Evolutionary conservation across 2,113 vertebrate species (phyloP).

Genomic region (Tauraco erythrolophus): DNA sequence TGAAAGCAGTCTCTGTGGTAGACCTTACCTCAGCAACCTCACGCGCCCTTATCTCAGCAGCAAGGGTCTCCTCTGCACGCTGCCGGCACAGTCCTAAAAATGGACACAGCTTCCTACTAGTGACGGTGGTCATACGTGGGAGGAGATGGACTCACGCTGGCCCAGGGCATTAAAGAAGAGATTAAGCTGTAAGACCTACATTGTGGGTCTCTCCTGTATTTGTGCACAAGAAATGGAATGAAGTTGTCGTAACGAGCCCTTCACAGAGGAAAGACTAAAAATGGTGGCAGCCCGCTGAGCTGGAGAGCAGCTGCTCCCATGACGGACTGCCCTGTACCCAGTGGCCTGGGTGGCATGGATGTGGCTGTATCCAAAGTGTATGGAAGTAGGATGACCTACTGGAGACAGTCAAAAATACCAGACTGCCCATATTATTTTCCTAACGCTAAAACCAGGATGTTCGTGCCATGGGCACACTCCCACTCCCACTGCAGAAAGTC

Average conservation of each 20-base stretch:
- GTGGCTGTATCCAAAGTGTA: background rate
- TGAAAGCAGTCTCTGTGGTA: background rate
- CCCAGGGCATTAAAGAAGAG: background rate
- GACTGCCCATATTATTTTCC: background rate
- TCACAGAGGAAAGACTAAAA: background rate
- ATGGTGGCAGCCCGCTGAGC: accelerated
- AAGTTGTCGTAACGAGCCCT: background rate
- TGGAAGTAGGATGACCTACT: background rate
- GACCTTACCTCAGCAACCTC: background rate
- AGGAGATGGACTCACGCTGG: background rate
- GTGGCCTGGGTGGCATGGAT: background rate
- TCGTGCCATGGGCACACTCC: background rate
- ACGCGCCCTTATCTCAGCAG: background rate
- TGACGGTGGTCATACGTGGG: background rate
- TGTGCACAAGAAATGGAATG: background rate
- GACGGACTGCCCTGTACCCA: background rate
- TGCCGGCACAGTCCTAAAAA: accelerated
- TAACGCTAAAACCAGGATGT: background rate
- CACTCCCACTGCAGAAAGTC: background rate
- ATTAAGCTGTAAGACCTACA: background rate
- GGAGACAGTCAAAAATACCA: background rate
- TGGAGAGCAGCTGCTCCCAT: background rate
- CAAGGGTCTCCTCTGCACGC: accelerated
- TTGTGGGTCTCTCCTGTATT: background rate
- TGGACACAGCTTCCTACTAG: background rate